Conservation (phyloP, 2,888 invertebrate genomes). For the Apodemia mormo region DNA sequence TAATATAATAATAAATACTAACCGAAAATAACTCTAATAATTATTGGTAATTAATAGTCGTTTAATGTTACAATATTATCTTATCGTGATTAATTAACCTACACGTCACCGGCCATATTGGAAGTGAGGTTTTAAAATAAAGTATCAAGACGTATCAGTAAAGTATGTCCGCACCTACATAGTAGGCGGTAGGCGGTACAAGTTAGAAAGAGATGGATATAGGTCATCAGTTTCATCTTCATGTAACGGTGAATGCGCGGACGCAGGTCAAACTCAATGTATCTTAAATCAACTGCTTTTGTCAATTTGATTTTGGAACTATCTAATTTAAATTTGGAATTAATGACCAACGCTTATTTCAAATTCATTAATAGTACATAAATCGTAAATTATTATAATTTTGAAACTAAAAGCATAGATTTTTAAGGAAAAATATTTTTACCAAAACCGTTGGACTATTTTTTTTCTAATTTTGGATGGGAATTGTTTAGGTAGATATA, state of each 20-base stretch:
- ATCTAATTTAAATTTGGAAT: constrained; percentile 36
- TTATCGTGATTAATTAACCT: constrained; percentile 3
- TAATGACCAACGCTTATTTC: background rate
- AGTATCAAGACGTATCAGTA: constrained; percentile 60
- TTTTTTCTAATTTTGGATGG: too few species aligned
- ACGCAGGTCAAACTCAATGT: constrained; percentile 56
- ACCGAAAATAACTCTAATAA: background rate
- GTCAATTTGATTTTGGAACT: constrained; percentile 58
- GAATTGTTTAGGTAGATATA: too few species aligned
- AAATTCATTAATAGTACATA: background rate
- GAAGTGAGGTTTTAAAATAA: constrained; percentile 33
- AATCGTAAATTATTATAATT: background rate
- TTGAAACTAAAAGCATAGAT: background rate
- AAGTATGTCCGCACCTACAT: constrained; percentile 49
- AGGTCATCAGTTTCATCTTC: constrained; percentile 41
- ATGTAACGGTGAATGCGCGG: constrained; percentile 64
- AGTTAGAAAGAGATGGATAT: constrained; percentile 50
- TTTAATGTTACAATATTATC: background rate
- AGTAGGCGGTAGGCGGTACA: constrained; percentile 64
- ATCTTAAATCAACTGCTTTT: constrained; percentile 55
- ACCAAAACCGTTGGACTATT: too few species aligned
- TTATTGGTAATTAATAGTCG: background rate
- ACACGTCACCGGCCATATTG: background rate
- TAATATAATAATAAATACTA: background rate
- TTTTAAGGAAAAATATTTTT: background rate